Conservation (phyloP, 64 coral and sea anemone species). For the Dendrophyllia cribrosa region DNA sequence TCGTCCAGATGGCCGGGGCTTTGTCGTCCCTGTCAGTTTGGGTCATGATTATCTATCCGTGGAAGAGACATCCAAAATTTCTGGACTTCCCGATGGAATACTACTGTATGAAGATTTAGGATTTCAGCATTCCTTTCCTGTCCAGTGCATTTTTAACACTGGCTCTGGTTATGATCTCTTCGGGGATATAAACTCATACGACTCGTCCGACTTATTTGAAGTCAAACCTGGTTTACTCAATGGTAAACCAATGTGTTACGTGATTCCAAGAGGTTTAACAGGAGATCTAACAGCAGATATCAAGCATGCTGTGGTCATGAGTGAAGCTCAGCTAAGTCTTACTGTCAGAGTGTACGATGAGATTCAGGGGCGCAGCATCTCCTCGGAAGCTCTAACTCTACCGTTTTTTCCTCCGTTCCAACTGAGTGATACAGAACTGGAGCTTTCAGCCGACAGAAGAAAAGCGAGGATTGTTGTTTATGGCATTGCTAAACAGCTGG, state of each 20-base stretch:
- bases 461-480: slow-evolving; percentile 56
- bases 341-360: slow-evolving; percentile 75
- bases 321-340: slow-evolving; percentile 61
- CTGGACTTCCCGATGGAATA: slow-evolving; percentile 33
- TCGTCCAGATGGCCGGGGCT: slow-evolving; percentile 63
- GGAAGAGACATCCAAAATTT: not conserved
- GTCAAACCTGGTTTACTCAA: slow-evolving; percentile 60
- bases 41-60: slow-evolving; percentile 41
- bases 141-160: slow-evolving; percentile 65
- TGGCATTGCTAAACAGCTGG: slow-evolving; percentile 64
- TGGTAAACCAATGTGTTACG: slow-evolving; percentile 71
- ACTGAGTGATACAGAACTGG: slow-evolving; percentile 60
- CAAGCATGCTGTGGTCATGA: slow-evolving; percentile 21
- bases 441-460: slow-evolving; percentile 45
- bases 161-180: slow-evolving; percentile 49
- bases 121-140: slow-evolving; percentile 12
- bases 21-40: slow-evolving; percentile 70
- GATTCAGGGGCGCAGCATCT: slow-evolving; percentile 47
- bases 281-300: not conserved
- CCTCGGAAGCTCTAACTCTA: slow-evolving; percentile 58
- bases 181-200: slow-evolving; percentile 38
- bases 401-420: slow-evolving; percentile 85
- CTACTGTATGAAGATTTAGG: slow-evolving; percentile 74
- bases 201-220: slow-evolving; percentile 68
- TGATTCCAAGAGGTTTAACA: slow-evolving; percentile 42